phyloP scores from a whole-genome alignment of 1,140 invertebrate species.

The Lucilia sericata region DNA sequence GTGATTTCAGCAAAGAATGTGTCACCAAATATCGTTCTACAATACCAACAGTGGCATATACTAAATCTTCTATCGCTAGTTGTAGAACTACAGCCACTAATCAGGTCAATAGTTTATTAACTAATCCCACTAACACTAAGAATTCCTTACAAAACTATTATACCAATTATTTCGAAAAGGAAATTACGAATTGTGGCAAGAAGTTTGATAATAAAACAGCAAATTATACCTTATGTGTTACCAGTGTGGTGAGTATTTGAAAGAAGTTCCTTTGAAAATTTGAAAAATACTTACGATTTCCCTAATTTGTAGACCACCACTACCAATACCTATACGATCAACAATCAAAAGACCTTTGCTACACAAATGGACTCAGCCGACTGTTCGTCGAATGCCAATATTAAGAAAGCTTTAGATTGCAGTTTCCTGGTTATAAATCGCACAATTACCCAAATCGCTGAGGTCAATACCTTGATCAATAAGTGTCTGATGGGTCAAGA shows the following conservation, averaged over 20 bases:
- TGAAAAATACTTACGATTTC: no score
- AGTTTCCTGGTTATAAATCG: not conserved
- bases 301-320: not conserved
- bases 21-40: conserved; percentile 4
- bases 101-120: not conserved
- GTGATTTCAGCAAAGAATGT: conserved; percentile 36
- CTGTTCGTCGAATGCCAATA: not conserved
- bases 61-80: conserved; percentile 3
- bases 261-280: no score
- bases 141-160: not conserved
- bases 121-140: not conserved
- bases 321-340: not conserved
- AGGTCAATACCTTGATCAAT: not conserved
- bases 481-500: not conserved
- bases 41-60: not conserved
- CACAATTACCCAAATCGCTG: not conserved
- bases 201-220: not conserved
- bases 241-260: conserved; percentile 15
- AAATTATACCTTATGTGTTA: conserved; percentile 1
- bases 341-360: not conserved
- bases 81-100: conserved; percentile 14
- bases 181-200: not conserved
- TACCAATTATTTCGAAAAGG: not conserved
- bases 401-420: conserved; percentile 19
- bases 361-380: not conserved